Conservation (phyloP, 2,888 invertebrate genomes). For the Calephelis perditalis region DNA sequence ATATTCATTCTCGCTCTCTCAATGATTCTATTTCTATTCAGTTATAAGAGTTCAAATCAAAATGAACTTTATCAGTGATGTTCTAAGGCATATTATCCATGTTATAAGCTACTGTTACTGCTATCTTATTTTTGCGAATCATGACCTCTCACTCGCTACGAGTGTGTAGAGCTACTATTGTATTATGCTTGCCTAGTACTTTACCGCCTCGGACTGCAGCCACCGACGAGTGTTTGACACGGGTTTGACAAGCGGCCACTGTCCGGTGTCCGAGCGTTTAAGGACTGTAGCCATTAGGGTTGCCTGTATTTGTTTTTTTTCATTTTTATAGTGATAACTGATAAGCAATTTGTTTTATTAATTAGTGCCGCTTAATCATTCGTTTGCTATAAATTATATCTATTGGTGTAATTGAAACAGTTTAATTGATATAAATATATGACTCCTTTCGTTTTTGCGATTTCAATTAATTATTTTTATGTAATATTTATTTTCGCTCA, state of each 20-base stretch:
- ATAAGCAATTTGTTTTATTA: too few relatives aligned
- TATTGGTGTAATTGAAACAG: too few relatives aligned
- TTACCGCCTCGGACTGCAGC: conserved; percentile 76
- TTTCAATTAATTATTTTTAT: too few relatives aligned
- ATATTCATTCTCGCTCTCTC: conserved; percentile 43
- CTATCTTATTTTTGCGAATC: conserved; percentile 20
- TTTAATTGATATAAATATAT: too few relatives aligned
- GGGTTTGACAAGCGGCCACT: conserved; percentile 57
- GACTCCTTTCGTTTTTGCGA: too few relatives aligned
- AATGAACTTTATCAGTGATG: conserved; percentile 35
- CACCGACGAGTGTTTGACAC: conserved; percentile 69
- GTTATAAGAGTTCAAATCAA: conserved; percentile 26
- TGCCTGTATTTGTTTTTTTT: conserved; percentile 7
- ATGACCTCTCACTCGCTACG: conserved; percentile 40
- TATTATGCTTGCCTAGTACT: conserved; percentile 66
- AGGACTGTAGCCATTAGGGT: too few relatives aligned
- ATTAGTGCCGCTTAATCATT: too few relatives aligned
- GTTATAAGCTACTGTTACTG: not conserved
- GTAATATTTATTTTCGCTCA: too few relatives aligned
- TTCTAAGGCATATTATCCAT: conserved; percentile 40
- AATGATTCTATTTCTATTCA: not conserved
- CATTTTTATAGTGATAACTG: too few relatives aligned
- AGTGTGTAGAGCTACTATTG: conserved; percentile 39
- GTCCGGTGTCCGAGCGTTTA: conserved; percentile 15
- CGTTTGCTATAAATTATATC: too few relatives aligned